Percentiles rank a stretch among this genome's conserved stretches.
phyloP scores from a whole-genome alignment of 1,140 invertebrate genomes.

The Yoshiicerus persimilis region DNA sequence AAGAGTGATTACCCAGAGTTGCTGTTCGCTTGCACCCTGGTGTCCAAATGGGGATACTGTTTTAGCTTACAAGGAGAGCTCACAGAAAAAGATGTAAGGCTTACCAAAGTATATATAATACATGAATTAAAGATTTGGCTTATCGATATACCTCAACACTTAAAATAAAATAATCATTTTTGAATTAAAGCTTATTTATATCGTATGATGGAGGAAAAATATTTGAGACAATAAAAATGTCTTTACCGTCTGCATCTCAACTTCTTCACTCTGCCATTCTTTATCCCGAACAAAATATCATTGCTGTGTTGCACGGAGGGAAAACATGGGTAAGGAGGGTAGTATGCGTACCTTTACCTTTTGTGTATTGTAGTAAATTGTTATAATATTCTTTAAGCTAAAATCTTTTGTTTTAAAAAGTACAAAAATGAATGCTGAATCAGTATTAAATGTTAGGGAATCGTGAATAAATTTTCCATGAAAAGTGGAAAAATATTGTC shows the following conservation, averaged over 20 bases:
- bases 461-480: neutral
- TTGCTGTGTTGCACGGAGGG: constrained; percentile 5
- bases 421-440: too few species aligned
- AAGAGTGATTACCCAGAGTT: constrained; percentile 33
- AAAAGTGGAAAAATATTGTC: neutral
- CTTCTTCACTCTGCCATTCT: neutral
- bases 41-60: constrained; percentile 36
- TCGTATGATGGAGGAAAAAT: constrained; percentile 32
- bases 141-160: too few species aligned
- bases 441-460: neutral
- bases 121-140: too few species aligned
- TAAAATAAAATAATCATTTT: too few species aligned
- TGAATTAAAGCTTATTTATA: constrained; percentile 5
- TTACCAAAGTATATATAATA: too few species aligned
- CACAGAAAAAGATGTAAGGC: neutral
- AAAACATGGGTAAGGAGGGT: neutral
- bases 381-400: too few species aligned
- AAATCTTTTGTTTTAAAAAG: too few species aligned
- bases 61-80: constrained; percentile 29
- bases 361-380: too few species aligned
- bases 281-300: neutral
- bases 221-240: neutral
- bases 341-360: too few species aligned
- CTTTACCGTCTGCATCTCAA: neutral
- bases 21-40: constrained; percentile 3